These are phyloP conservation scores for Cyrtorhinus lividipennis DNA, from an alignment of 1,140 invertebrate genomes.

Conservation along the genomic window DNA sequence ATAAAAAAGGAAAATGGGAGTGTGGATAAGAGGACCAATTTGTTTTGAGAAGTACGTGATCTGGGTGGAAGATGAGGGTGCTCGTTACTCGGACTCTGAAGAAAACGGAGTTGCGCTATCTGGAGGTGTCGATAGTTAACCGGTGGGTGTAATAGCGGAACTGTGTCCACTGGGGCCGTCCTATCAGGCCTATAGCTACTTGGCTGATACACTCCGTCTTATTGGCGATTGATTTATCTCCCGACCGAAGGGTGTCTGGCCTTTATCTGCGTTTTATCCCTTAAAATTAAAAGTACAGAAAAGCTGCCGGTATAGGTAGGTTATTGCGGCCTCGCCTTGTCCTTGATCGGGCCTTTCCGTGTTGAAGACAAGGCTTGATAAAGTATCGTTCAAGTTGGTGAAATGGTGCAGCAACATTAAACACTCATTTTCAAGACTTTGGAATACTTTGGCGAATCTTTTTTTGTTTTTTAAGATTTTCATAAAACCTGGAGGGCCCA, in stretches of 20 bases:
- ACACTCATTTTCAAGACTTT: too few relatives aligned
- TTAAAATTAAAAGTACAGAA: neutral
- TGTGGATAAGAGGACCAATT: slow-evolving; percentile 8
- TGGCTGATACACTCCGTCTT: neutral
- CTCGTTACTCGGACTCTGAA: neutral
- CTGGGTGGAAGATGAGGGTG: neutral
- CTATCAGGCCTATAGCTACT: neutral
- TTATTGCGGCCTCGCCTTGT: slow-evolving; percentile 3
- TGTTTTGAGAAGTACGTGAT: slow-evolving; percentile 3
- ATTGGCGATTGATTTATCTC: neutral
- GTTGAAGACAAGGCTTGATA: too few relatives aligned
- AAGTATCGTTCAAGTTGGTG: too few relatives aligned
- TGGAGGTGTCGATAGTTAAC: slow-evolving; percentile 4
- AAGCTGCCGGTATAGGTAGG: neutral
- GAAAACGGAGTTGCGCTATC: neutral
- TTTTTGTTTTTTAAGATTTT: too few relatives aligned
- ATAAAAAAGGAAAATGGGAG: neutral
- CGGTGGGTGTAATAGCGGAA: slow-evolving; percentile 3
- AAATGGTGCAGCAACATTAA: too few relatives aligned
- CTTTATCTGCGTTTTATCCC: neutral
- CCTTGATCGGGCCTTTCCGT: neutral
- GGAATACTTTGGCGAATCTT: too few relatives aligned
- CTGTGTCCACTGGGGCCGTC: neutral
- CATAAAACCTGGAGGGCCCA: too few relatives aligned
- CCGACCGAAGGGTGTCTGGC: neutral